Evolutionary conservation across 2,888 invertebrate genomes (phyloP), one percentile per base, ranked within the genome.

Genomic region (Maniola hyperantus): DNA sequence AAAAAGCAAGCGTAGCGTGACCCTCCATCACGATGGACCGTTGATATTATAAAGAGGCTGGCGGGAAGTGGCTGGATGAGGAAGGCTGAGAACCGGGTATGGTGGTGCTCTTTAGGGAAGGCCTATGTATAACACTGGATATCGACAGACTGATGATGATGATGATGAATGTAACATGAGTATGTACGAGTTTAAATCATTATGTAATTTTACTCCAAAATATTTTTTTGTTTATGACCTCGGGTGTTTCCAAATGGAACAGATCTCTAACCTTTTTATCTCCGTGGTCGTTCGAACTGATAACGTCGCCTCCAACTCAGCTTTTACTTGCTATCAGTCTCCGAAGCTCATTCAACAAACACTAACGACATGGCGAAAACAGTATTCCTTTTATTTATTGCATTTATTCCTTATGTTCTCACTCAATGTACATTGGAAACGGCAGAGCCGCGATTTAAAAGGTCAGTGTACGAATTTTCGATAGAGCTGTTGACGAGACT

Each of bases 381-480:
- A 7, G 58, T 57, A 18, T 55, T 75, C 10, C 39, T 75, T 6
- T 58, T 77, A 33, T 36, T 78, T 15, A 69, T 65, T 62, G 65
- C 72, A 13, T 66, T 76, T 2, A 54, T 80, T 39, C 74, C 79
- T 5, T 62, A 69, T 2, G 67, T 75, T 51, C 57, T 73, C 0
- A 69, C 72, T 2, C 76, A 79, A 65, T 82, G 82, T 60, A 71
- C 64, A 0, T 54, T 75, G 5, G 57, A 77, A 8, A 74, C 18
- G 5, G 78, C 79, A 0, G 57, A 67, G 26, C 71, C 74, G 0
- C 44, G 36, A 4, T 72, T 81, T 26, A 73, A 69, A 26, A 75
- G 81, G 39, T 69, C 79, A 1, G 74, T 79, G 2, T 79, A 78
- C 65, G 81, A 82, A 15, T 77, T 73, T 76, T 73, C 73, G 70